Conservation (phyloP, 2,888 invertebrate genomes). For the Drosophila lacicola region DNA sequence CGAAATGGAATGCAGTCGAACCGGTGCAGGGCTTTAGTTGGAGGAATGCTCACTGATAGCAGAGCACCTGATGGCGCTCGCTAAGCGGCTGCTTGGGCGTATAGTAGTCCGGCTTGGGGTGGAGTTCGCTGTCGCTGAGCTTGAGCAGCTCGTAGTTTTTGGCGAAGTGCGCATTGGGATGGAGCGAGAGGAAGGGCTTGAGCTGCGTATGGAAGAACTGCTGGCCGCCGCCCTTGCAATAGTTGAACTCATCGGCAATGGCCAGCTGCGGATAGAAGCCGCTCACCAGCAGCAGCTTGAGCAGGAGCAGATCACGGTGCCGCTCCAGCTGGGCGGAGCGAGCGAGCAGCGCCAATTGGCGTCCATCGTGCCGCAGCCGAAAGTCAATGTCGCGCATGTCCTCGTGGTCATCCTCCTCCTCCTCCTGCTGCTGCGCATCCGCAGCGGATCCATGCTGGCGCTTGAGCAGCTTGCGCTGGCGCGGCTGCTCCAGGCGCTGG, state of each 20-base stretch:
- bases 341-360: conserved; percentile 89
- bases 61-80: conserved; percentile 93
- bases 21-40: no score
- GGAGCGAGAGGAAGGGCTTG: conserved; percentile 95
- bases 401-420: conserved; percentile 85
- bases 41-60: conserved; percentile 90
- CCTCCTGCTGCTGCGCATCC: conserved; percentile 82
- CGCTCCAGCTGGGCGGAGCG: conserved; percentile 88
- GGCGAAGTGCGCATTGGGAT: conserved; percentile 95
- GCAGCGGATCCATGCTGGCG: conserved; percentile 50
- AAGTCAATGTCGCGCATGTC: conserved; percentile 94
- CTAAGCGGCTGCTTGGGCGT: conserved; percentile 90
- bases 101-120: conserved; percentile 87
- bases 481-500: conserved; percentile 90
- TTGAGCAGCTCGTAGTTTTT: conserved; percentile 92
- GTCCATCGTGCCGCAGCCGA: conserved; percentile 91
- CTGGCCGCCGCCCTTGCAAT: conserved; percentile 92
- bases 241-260: conserved; percentile 97
- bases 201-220: conserved; percentile 94
- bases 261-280: conserved; percentile 98
- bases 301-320: conserved; percentile 89
- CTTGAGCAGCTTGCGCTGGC: conserved; percentile 87
- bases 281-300: conserved; percentile 94
- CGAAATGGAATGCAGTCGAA: no score
- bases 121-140: conserved; percentile 91